Percentiles rank a stretch among this genome's conserved stretches.
Evolutionary conservation across 2,797 vertebrate genomes (phyloP).

Genomic region (Rhinoraja longicauda): DNA sequence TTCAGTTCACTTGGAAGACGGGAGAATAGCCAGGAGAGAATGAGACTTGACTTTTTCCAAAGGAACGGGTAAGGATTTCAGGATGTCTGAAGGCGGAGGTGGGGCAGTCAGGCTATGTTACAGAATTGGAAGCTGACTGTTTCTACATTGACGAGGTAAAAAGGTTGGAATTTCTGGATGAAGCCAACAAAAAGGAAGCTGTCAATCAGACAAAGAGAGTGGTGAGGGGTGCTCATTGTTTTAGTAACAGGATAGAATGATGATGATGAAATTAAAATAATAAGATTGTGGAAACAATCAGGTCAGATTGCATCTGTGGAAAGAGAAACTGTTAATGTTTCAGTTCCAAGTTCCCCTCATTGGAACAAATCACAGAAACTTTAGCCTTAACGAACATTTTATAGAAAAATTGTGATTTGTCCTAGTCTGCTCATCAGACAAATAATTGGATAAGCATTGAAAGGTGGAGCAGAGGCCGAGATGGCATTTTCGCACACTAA

Average conservation of each 20-base stretch:
- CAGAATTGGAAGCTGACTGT: neutral
- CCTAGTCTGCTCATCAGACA: neutral
- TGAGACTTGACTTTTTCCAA: neutral
- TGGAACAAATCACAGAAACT: too few species aligned
- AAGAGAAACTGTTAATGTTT: too few species aligned
- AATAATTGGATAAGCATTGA: neutral
- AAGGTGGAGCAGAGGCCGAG: neutral
- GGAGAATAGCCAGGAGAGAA: neutral
- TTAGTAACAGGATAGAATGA: neutral
- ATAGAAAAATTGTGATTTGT: neutral
- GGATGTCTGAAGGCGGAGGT: neutral
- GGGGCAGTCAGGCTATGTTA: neutral
- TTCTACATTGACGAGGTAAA: neutral
- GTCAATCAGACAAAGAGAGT: neutral
- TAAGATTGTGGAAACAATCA: too few species aligned
- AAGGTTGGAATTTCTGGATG: neutral
- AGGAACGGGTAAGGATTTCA: neutral
- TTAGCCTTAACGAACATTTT: neutral
- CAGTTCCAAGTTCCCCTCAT: too few species aligned
- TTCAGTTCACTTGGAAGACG: neutral
- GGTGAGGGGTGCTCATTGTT: neutral
- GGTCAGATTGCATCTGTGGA: too few species aligned
- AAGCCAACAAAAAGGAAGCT: neutral
- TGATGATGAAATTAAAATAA: neutral
- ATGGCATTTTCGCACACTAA: neutral